Base-by-base conservation (phyloP, 2,888 invertebrate species). In the Drosophila mayaguana region DNA sequence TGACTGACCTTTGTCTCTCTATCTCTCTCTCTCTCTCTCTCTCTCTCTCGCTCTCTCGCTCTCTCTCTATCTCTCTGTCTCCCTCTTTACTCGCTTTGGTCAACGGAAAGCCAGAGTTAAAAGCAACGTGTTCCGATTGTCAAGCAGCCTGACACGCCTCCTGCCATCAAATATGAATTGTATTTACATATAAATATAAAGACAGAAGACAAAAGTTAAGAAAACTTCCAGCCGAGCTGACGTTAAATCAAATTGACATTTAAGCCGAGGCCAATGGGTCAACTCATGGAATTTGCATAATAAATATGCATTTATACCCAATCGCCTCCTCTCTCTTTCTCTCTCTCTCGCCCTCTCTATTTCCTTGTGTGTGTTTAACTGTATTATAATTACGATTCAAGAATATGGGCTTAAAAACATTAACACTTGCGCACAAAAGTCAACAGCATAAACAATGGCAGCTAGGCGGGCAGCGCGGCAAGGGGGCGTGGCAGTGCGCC, bases 391-490 rank as follows among this genome's bases (percentile, higher is more conserved):
- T 65, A 61, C 53, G 65, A 79, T 71, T 57, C 67, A 77, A 63
- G 64, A 82, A 80, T 48, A 65, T 74, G 63, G 53, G 63, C 51
- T 57, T 64, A 61, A 70, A 66, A 68, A 57, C 68, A 67, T 80
- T 76, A 83, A 81, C 81, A 72, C 84, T 78, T 71, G 63, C 78
- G 72, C 51, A 84, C 84, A 83, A 81, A 80, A 83, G 81, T 81
- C 81, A 81, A 84, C 69, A 81, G 72, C 78, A 75, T 81, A 66
- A 83, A 83, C 81, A 83, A 81, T 51, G 66, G 14, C 45, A 40
- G 0, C 16, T 5, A 38, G 28, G 1, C 11, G 11, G 3, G 59
- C 50, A 57, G 16, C 2, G 48, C 59, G 18, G 6, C 0, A 40
- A 40, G 36, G 22, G 22, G 36, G 45, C 32, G 38, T 5, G 57